Evolutionary conservation across 2,797 vertebrate species (phyloP).

Genomic region (Anas acuta): DNA sequence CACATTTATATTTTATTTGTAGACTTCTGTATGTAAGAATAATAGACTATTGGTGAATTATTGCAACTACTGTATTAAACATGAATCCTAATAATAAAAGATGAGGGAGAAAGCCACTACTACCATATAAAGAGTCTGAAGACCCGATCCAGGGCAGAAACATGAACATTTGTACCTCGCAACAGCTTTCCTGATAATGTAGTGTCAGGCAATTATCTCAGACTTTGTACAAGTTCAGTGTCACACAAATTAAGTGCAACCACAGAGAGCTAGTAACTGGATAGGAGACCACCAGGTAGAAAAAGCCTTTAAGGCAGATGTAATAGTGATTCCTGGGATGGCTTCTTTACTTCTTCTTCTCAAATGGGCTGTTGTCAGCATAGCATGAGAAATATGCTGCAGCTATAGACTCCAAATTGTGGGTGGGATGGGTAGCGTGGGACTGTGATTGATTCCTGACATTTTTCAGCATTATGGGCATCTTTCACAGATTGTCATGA

Average conservation of each 20-base stretch:
- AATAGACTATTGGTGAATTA: background rate
- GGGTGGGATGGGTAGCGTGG: rapidly evolving
- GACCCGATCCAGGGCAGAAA: rapidly evolving
- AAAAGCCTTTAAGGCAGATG: background rate
- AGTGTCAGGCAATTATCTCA: rapidly evolving
- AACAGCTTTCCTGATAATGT: background rate
- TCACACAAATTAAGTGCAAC: no score
- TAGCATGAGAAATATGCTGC: rapidly evolving
- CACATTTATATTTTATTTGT: background rate
- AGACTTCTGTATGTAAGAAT: background rate
- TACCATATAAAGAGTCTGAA: background rate
- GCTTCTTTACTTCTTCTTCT: background rate
- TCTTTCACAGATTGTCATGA: background rate
- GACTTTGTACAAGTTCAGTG: background rate
- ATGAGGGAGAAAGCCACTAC: background rate
- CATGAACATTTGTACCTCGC: rapidly evolving
- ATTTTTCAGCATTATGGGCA: rapidly evolving
- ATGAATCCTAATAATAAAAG: background rate
- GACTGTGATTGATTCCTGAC: no score
- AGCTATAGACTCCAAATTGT: rapidly evolving
- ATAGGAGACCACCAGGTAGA: background rate
- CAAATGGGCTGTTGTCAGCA: rapidly evolving
- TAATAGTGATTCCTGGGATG: background rate
- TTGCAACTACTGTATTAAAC: background rate
- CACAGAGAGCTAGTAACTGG: no score